Evolutionary conservation across 1,140 invertebrate species (phyloP).

Genomic region (Lepidurus apus): DNA sequence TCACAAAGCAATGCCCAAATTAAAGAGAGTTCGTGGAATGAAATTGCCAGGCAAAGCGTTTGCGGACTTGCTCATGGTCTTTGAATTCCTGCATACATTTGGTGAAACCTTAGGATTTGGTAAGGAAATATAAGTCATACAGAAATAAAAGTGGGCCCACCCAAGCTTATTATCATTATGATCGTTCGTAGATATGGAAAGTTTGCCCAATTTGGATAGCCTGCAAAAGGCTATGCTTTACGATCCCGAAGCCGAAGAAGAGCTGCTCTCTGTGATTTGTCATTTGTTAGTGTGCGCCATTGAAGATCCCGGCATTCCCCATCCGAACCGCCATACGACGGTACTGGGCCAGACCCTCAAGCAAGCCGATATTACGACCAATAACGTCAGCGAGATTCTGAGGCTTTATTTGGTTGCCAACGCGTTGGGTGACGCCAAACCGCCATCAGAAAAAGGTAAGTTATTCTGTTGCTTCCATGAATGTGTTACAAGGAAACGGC

Average conservation of each 20-base stretch:
- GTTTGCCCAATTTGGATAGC: conserved; percentile 74
- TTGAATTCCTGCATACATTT: conserved; percentile 93
- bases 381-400: conserved; percentile 85
- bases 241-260: conserved; percentile 78
- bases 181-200: conserved; percentile 66
- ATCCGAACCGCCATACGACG: conserved; percentile 73
- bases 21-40: conserved; percentile 72
- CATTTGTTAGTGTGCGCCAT: conserved; percentile 87
- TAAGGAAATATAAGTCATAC: conserved; percentile 45
- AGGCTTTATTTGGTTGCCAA: conserved; percentile 82
- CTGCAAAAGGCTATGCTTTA: conserved; percentile 78
- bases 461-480: conserved; percentile 34
- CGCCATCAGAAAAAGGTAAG: conserved; percentile 45
- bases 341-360: conserved; percentile 81
- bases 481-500: conserved; percentile 30
- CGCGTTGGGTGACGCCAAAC: conserved; percentile 61
- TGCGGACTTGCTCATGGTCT: conserved; percentile 85
- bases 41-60: conserved; percentile 79
- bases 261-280: conserved; percentile 78
- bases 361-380: conserved; percentile 84
- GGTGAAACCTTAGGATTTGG: conserved; percentile 87
- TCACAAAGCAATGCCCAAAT: conserved; percentile 65
- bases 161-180: background rate
- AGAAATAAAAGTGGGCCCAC: background rate
- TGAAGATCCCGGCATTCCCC: conserved; percentile 85